A percentile compares a stretch with the other conserved stretches of the same genome.
Evolutionary conservation across 2,113 vertebrate genomes (phyloP).

Genomic region (Sterna hirundo): DNA sequence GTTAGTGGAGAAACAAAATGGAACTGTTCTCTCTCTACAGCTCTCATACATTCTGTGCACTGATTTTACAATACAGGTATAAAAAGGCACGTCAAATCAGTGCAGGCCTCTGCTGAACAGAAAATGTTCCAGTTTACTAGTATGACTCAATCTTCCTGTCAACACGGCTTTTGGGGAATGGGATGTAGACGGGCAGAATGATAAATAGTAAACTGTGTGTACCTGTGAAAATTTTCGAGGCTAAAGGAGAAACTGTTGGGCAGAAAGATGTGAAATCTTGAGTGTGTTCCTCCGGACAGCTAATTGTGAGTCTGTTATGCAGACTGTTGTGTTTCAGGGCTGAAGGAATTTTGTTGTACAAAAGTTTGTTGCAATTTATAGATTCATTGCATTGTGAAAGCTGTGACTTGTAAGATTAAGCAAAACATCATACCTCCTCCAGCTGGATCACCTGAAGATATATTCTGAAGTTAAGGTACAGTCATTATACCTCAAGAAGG

Average conservation of each 20-base stretch:
- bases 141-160: neutral
- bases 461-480: slow-evolving; percentile 21
- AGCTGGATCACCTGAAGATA: neutral
- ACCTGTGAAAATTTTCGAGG: neutral
- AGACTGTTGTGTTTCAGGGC: neutral
- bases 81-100: neutral
- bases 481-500: slow-evolving; percentile 17
- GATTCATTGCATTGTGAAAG: neutral
- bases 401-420: slow-evolving; percentile 45
- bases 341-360: neutral
- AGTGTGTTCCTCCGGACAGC: neutral
- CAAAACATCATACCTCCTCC: slow-evolving; percentile 36
- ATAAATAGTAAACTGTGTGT: neutral
- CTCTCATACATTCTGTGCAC: neutral
- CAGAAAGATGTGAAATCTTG: neutral
- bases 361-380: neutral
- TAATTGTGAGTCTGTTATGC: neutral
- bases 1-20: neutral
- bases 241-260: neutral
- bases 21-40: neutral
- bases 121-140: neutral
- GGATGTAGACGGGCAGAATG: neutral
- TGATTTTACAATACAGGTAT: neutral
- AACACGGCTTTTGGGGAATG: neutral
- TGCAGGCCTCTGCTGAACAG: neutral